These are phyloP conservation scores for Lacerta viridis DNA, from an alignment of 2,797 vertebrate genomes.

Conservation along the genomic window DNA sequence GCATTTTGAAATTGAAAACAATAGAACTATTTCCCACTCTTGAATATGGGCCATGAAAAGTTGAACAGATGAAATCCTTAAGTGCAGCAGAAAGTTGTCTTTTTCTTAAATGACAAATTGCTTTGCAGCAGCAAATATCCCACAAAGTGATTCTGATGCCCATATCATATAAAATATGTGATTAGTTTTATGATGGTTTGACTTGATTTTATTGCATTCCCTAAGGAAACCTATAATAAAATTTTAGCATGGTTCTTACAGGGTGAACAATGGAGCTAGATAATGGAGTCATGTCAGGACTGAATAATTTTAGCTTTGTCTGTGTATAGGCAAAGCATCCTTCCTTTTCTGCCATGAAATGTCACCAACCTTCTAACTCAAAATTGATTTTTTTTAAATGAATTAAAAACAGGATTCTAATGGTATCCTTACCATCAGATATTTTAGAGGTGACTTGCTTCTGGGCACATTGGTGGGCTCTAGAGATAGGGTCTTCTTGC, in stretches of 20 bases:
- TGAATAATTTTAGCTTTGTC: slow-evolving; percentile 63
- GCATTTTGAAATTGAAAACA: slow-evolving; percentile 62
- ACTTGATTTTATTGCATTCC: slow-evolving; percentile 73
- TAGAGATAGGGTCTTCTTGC: neutral
- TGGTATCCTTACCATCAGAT: neutral
- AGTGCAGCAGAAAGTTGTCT: slow-evolving; percentile 67
- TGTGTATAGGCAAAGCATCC: slow-evolving; percentile 22
- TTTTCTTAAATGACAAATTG: slow-evolving; percentile 73
- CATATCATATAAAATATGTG: slow-evolving; percentile 78
- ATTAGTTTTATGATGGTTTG: slow-evolving; percentile 76
- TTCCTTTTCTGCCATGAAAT: slow-evolving; percentile 36
- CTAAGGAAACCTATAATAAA: slow-evolving; percentile 68
- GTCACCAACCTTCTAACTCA: slow-evolving; percentile 47
- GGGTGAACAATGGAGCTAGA: slow-evolving; percentile 61
- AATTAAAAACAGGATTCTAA: slow-evolving; percentile 39
- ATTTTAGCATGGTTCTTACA: slow-evolving; percentile 70
- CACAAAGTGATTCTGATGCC: slow-evolving; percentile 70
- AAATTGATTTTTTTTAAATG: slow-evolving; percentile 15
- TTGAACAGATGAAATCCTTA: slow-evolving; percentile 68
- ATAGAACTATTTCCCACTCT: slow-evolving; percentile 66
- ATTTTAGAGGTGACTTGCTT: neutral
- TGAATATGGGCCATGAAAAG: slow-evolving; percentile 53
- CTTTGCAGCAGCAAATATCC: slow-evolving; percentile 63
- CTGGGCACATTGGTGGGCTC: neutral
- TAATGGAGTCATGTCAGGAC: slow-evolving; percentile 46